phyloP scores from a whole-genome alignment of 2,888 invertebrate species.

The Achlya flavicornis region DNA sequence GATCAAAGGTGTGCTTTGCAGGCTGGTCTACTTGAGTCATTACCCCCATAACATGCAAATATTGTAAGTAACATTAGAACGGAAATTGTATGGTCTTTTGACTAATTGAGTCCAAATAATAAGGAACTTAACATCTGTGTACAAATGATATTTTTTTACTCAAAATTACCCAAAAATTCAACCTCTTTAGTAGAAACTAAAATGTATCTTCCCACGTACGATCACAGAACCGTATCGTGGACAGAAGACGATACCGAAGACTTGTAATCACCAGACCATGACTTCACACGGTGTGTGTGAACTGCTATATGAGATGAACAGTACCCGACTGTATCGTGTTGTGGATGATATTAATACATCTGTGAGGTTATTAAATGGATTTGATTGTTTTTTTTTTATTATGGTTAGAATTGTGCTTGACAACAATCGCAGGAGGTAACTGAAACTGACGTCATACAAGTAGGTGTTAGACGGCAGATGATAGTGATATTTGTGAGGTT shows the following conservation, averaged over 20 bases:
- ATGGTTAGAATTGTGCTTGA: not conserved
- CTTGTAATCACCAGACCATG: slow-evolving; percentile 59
- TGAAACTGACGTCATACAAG: no score
- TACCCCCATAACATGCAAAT: no score
- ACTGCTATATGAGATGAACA: slow-evolving; percentile 38
- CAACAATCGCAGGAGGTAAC: no score
- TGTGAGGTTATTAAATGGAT: not conserved
- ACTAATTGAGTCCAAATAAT: no score
- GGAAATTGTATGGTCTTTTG: no score
- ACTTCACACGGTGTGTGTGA: slow-evolving; percentile 73
- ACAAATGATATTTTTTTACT: not conserved
- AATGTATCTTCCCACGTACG: slow-evolving; percentile 40
- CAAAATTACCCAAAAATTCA: not conserved
- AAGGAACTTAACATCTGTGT: no score
- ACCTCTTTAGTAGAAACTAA: slow-evolving; percentile 1
- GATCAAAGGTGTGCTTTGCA: no score
- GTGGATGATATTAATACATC: slow-evolving; percentile 8
- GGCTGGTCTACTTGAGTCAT: no score
- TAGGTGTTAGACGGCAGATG: no score
- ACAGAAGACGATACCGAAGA: slow-evolving; percentile 71
- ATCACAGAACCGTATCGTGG: slow-evolving; percentile 54
- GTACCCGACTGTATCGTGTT: slow-evolving; percentile 9
- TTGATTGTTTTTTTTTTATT: slow-evolving; percentile 2
- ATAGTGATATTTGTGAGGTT: no score
- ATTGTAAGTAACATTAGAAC: no score